These are phyloP conservation scores for Caenorhabditis parvicauda DNA, from an alignment of 2,888 invertebrate species.

Conservation along the genomic window DNA sequence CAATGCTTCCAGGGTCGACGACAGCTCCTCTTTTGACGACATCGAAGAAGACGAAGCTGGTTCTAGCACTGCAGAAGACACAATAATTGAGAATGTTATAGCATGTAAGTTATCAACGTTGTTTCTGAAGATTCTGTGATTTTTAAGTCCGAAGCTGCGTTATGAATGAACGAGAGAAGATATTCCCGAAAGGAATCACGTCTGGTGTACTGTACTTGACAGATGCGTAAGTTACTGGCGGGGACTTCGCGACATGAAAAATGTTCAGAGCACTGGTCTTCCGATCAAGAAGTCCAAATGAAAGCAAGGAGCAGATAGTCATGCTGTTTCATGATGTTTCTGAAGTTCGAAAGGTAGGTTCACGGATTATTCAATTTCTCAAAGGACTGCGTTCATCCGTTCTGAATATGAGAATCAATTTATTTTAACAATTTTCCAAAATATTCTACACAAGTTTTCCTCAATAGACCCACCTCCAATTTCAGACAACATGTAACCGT, in stretches of 20 bases:
- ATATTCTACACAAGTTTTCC: slow-evolving; percentile 1
- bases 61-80: slow-evolving; percentile 19
- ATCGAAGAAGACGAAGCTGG: slow-evolving; percentile 27
- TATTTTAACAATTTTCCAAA: not conserved
- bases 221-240: slow-evolving; percentile 18
- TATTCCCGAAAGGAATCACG: slow-evolving; percentile 45
- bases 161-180: slow-evolving; percentile 47
- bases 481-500: slow-evolving; percentile 37
- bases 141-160: slow-evolving; percentile 53
- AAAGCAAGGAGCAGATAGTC: slow-evolving; percentile 31
- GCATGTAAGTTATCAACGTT: slow-evolving; percentile 22
- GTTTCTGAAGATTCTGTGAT: not conserved
- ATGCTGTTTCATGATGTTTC: slow-evolving; percentile 46
- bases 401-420: not conserved
- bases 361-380: too few relatives aligned
- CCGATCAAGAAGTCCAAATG: slow-evolving; percentile 28
- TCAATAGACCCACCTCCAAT: too few relatives aligned
- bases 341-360: slow-evolving; percentile 40
- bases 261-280: slow-evolving; percentile 45
- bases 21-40: slow-evolving; percentile 19
- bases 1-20: too few relatives aligned
- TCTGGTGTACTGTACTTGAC: slow-evolving; percentile 50
- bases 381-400: not conserved
- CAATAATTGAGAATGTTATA: slow-evolving; percentile 39
- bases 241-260: not conserved